These are phyloP conservation scores for Drosophila melanosoma DNA, from an alignment of 2,888 invertebrate species.

Conservation along the genomic window DNA sequence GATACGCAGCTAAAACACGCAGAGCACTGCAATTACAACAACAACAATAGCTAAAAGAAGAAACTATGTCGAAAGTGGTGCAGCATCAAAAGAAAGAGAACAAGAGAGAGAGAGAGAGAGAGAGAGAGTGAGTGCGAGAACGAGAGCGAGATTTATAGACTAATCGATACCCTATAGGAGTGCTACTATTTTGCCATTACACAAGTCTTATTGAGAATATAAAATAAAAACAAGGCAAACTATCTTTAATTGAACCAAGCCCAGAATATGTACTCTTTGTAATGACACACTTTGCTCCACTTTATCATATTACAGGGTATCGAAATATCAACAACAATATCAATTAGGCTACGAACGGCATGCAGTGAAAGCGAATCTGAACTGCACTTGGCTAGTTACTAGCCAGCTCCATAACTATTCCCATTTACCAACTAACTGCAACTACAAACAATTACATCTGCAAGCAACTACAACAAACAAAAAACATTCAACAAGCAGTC, in stretches of 20 bases:
- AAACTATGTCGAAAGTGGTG: slow-evolving; percentile 2
- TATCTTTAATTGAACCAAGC: neutral
- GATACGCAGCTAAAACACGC: slow-evolving; percentile 32
- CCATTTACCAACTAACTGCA: slow-evolving; percentile 49
- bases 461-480: slow-evolving; percentile 12
- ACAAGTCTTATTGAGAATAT: neutral
- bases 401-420: slow-evolving; percentile 47
- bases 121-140: neutral
- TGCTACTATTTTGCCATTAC: neutral
- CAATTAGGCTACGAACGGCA: slow-evolving; percentile 15
- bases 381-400: slow-evolving; percentile 18
- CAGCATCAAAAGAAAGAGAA: neutral
- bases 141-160: neutral
- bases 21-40: slow-evolving; percentile 38
- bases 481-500: slow-evolving; percentile 22
- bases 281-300: neutral
- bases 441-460: slow-evolving; percentile 37
- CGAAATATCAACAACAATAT: neutral
- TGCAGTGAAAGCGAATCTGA: slow-evolving; percentile 50
- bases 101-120: neutral
- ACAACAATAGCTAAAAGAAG: neutral
- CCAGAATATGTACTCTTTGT: neutral
- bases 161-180: neutral
- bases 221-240: neutral
- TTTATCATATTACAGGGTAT: slow-evolving; percentile 17